Base-by-base conservation (phyloP, 2,113 vertebrate species). In the Dicrurus megarhynchus region DNA sequence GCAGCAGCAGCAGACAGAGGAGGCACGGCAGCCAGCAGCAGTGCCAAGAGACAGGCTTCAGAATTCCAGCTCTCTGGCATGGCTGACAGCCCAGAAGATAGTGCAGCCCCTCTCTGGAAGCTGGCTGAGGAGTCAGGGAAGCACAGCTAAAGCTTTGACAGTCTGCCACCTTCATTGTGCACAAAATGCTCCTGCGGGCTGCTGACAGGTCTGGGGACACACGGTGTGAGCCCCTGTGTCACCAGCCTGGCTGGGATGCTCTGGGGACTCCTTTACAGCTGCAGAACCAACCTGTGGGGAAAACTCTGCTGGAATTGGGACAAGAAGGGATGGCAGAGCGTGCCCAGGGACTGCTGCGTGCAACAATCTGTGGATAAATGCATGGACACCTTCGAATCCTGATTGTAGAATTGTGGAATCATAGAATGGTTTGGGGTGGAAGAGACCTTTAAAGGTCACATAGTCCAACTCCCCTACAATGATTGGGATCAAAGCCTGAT, bases 1-100 rank as follows among this genome's bases (percentile, higher is more conserved):
- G 81, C 59, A 84, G 65, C 47, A 69, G 35, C 49, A 22, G 28
- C 79, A 60, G 46, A 50, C 28, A 19, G 60, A 73, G 91, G 61
- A 95, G 77, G 80, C 84, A 86, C 44, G 4, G 56, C 57, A 83
- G 76, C 70, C 74, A 8, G 37, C 65, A 42, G 35, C 56, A 35
- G 42, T 87, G 87, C 77, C 68, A 89, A 37, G 41, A 41, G 76
- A 87, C 56, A 35, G 19, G 10, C 7, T 76, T 55, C 44, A 86
- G 49, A 27, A 63, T 68, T 84, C 61, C 61, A 78, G 41, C 65
- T 88, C 67, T 65, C 76, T 84, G 11, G 6, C 67, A 83, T 91
- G 92, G 92, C 94, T 3, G 6, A 7, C 70, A 87, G 94, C 93
- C 97, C 94, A 92, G 86, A 76, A 94, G 92, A 93, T 85, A 53